These are phyloP conservation scores for Galemys pyrenaicus DNA, from an alignment of 2,113 vertebrate species.

Conservation along the genomic window DNA sequence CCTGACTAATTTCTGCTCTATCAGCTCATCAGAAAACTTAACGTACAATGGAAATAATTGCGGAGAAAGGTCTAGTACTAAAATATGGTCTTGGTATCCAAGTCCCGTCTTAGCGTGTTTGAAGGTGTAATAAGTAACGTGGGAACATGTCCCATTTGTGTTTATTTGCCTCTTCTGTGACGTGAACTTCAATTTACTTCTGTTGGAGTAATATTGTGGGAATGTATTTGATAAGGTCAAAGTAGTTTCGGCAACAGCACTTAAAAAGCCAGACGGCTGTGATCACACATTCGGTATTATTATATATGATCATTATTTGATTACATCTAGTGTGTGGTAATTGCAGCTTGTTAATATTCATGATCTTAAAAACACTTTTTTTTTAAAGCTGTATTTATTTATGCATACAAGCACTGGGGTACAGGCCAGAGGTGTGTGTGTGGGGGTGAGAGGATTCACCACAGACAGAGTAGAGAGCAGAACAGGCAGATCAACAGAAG, in stretches of 20 bases:
- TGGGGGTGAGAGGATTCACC: too few species aligned
- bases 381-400: too few species aligned
- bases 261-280: slow-evolving; percentile 2
- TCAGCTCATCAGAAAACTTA: neutral
- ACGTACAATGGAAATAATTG: neutral
- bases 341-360: neutral
- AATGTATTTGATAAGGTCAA: neutral
- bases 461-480: too few species aligned
- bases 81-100: neutral
- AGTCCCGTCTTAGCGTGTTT: neutral
- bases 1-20: neutral
- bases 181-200: neutral
- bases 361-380: neutral
- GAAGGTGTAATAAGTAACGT: neutral
- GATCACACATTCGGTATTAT: neutral
- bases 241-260: neutral
- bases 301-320: neutral
- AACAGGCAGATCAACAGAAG: too few species aligned
- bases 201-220: slow-evolving; percentile 14
- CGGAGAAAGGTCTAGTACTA: neutral
- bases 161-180: neutral
- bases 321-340: neutral
- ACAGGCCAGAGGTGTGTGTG: too few species aligned
- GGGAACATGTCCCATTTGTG: neutral
- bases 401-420: too few species aligned